A percentile compares a stretch with the other conserved stretches of the same genome.
Conservation (phyloP, 23 tunicate genomes). For the Halocynthia aurantium region DNA sequence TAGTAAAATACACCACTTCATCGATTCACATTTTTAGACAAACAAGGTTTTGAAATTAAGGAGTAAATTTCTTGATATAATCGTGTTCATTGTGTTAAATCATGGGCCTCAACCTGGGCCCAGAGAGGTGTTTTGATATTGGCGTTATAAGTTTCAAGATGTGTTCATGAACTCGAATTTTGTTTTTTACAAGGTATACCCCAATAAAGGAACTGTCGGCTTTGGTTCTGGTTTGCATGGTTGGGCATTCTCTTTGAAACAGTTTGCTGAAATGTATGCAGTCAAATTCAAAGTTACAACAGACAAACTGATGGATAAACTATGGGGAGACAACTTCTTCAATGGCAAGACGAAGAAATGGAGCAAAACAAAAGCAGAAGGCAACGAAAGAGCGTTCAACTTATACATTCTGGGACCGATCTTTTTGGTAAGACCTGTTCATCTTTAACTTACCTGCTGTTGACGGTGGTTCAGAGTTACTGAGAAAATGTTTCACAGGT, state of each 20-base stretch:
- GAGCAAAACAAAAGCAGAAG: slow-evolving; percentile 42
- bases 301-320: slow-evolving; percentile 70
- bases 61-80: too few relatives aligned
- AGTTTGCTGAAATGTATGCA: slow-evolving; percentile 95
- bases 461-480: too few relatives aligned
- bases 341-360: slow-evolving; percentile 85
- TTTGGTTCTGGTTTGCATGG: slow-evolving; percentile 98
- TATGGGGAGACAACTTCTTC: slow-evolving; percentile 93
- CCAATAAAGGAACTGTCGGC: slow-evolving; percentile 90
- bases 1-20: too few relatives aligned
- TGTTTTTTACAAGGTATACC: slow-evolving; percentile 44
- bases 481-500: slow-evolving; percentile 20
- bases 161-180: too few relatives aligned
- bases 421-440: slow-evolving; percentile 45
- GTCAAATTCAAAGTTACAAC: slow-evolving; percentile 58
- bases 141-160: too few relatives aligned
- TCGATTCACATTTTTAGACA: too few relatives aligned
- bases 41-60: too few relatives aligned
- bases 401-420: slow-evolving; percentile 77
- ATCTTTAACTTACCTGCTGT: background rate
- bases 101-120: too few relatives aligned
- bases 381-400: slow-evolving; percentile 50
- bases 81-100: too few relatives aligned
- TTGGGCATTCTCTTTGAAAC: slow-evolving; percentile 97
- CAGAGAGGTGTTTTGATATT: too few relatives aligned